Conservation (phyloP, 1,140 invertebrate species). For the Habropoda laboriosa region DNA sequence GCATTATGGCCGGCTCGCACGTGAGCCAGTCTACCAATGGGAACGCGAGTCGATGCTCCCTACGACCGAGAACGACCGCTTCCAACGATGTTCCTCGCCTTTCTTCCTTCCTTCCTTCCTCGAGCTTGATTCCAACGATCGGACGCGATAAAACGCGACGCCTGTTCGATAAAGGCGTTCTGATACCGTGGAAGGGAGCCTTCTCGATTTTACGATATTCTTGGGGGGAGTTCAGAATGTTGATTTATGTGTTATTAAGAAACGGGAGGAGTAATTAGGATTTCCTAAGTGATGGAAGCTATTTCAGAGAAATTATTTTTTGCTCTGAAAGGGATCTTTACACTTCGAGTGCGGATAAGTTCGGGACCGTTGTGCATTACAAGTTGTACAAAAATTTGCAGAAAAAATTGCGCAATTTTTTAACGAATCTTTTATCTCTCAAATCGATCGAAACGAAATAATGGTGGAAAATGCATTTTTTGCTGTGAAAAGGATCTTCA, state of each 20-base stretch:
- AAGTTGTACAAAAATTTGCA: too few species aligned
- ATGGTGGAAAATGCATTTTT: too few species aligned
- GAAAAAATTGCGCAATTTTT: too few species aligned
- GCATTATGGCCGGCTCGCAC: conserved; percentile 66
- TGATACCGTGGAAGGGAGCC: background rate
- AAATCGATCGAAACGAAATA: too few species aligned
- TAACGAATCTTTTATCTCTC: too few species aligned
- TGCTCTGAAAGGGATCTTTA: too few species aligned
- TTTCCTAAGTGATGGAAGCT: too few species aligned
- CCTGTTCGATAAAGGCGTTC: conserved; percentile 10
- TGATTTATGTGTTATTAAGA: background rate
- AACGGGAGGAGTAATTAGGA: background rate
- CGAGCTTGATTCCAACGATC: conserved; percentile 42
- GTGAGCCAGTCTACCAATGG: conserved; percentile 62
- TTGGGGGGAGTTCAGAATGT: background rate
- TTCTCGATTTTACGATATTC: background rate
- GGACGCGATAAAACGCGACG: conserved; percentile 20
- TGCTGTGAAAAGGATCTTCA: too few species aligned
- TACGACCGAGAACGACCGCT: conserved; percentile 48
- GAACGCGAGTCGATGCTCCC: conserved; percentile 51
- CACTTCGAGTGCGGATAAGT: too few species aligned
- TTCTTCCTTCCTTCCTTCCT: conserved; percentile 56
- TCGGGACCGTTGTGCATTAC: too few species aligned
- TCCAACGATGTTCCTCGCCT: conserved; percentile 41
- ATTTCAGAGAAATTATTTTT: too few species aligned